Evolutionary conservation across 2,113 vertebrate species (phyloP).

Genomic region (Tichodroma muraria): DNA sequence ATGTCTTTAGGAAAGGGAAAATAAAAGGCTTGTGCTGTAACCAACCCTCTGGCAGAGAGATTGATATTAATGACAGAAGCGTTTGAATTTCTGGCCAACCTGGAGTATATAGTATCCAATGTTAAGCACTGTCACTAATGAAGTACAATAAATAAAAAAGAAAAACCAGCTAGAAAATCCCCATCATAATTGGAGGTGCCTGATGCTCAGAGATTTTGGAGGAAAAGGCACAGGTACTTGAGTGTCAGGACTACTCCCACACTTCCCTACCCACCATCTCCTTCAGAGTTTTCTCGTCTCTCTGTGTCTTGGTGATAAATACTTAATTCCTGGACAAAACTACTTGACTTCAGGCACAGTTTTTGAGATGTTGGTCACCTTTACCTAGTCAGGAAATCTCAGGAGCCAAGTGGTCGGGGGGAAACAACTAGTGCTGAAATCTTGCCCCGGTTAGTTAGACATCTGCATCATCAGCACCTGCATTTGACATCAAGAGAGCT

Average conservation of each 20-base stretch:
- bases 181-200: background rate
- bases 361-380: background rate
- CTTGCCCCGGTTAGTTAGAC: background rate
- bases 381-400: background rate
- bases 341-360: background rate
- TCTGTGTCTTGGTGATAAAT: background rate
- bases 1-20: background rate
- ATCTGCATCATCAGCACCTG: background rate
- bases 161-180: background rate
- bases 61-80: background rate
- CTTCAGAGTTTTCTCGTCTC: background rate
- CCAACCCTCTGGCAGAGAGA: background rate
- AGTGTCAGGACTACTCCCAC: background rate
- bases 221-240: background rate
- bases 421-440: background rate
- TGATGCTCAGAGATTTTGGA: background rate
- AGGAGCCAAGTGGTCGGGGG: background rate
- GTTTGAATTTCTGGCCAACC: background rate
- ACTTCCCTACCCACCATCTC: background rate
- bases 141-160: background rate
- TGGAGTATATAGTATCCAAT: background rate
- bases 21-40: background rate
- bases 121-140: background rate
- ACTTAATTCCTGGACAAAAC: background rate
- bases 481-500: background rate